phyloP scores from a whole-genome alignment of 2,113 vertebrate species.

The Sisor rabdophorus region DNA sequence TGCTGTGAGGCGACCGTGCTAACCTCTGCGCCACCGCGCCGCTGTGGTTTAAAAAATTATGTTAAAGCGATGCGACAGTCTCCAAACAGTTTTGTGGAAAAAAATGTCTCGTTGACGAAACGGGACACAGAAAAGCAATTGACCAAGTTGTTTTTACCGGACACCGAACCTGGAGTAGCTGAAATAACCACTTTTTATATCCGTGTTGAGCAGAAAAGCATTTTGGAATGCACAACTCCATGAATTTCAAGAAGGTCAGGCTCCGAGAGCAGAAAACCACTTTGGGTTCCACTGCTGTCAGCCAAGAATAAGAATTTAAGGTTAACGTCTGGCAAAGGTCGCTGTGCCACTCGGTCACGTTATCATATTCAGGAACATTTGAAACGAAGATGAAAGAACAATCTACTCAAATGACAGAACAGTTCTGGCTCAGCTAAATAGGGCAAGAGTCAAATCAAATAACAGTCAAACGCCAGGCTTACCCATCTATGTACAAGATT shows the following conservation, averaged over 20 bases:
- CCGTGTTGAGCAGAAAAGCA: neutral
- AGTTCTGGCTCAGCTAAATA: slow-evolving; percentile 27
- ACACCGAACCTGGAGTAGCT: neutral
- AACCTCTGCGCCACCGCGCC: too few relatives aligned
- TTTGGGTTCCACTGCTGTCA: neutral
- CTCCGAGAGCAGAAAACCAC: neutral
- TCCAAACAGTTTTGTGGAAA: too few relatives aligned
- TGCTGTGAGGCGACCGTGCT: too few relatives aligned
- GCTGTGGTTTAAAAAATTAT: too few relatives aligned
- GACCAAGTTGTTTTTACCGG: neutral
- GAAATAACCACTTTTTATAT: neutral
- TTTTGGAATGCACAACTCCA: neutral
- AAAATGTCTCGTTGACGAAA: neutral
- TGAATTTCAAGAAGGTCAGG: neutral
- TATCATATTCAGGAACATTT: slow-evolving; percentile 22
- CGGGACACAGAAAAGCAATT: neutral
- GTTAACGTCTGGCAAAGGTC: neutral
- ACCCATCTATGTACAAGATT: slow-evolving; percentile 20
- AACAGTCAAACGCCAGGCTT: slow-evolving; percentile 10
- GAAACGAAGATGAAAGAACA: slow-evolving; percentile 28
- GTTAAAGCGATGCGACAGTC: too few relatives aligned
- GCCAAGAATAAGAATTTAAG: neutral
- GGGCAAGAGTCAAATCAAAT: slow-evolving; percentile 22
- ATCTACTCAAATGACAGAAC: slow-evolving; percentile 28
- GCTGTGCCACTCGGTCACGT: neutral